These are phyloP conservation scores for Anodontia alba DNA, from an alignment of 2,888 invertebrate genomes.

Conservation along the genomic window DNA sequence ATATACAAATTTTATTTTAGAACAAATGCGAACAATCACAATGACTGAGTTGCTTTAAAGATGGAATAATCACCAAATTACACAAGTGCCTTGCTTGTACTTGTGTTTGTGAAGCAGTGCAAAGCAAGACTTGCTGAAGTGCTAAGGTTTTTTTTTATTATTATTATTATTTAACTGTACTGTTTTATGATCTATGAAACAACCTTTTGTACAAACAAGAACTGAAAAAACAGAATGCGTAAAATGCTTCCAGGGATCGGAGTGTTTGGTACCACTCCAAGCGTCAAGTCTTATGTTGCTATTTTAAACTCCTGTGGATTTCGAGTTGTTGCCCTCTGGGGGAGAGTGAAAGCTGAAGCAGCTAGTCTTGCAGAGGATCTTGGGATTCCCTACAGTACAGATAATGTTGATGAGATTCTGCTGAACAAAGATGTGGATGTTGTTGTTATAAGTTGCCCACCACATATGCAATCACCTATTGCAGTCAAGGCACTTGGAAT, in stretches of 20 bases:
- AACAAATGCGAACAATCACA: too few relatives aligned
- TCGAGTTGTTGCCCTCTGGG: slow-evolving; percentile 97
- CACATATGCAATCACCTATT: slow-evolving; percentile 97
- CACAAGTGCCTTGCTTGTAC: too few relatives aligned
- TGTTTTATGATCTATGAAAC: too few relatives aligned
- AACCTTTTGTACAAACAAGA: too few relatives aligned
- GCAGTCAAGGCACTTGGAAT: slow-evolving; percentile 97
- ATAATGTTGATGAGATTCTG: slow-evolving; percentile 92
- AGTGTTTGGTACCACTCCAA: slow-evolving; percentile 95
- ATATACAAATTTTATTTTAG: too few relatives aligned
- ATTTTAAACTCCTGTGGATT: slow-evolving; percentile 96
- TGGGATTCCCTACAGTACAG: slow-evolving; percentile 87
- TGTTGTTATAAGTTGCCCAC: slow-evolving; percentile 97
- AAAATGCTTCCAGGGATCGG: slow-evolving; percentile 96
- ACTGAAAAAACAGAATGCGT: slow-evolving; percentile 49
- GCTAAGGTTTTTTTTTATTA: too few relatives aligned
- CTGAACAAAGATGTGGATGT: slow-evolving; percentile 96
- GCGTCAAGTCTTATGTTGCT: slow-evolving; percentile 94
- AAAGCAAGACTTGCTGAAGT: too few relatives aligned
- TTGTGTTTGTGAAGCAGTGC: too few relatives aligned
- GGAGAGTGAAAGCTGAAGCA: slow-evolving; percentile 91
- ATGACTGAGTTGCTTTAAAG: too few relatives aligned
- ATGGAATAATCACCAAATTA: too few relatives aligned
- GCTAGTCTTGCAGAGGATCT: slow-evolving; percentile 90
- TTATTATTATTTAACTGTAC: too few relatives aligned